These are phyloP conservation scores for Lagria hirta DNA, from an alignment of 2,888 invertebrate genomes.

Conservation along the genomic window DNA sequence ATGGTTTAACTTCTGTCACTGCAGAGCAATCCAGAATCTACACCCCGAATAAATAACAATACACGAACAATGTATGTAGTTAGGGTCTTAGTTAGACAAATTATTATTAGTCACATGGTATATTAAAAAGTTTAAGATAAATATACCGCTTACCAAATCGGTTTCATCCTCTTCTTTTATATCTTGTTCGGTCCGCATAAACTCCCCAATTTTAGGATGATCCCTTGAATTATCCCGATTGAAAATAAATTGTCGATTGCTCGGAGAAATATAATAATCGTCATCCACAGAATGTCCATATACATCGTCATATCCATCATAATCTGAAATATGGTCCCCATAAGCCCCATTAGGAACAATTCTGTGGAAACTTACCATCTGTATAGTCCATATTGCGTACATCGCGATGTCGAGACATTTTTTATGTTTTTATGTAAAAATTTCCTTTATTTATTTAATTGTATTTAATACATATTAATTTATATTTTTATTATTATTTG, in stretches of 20 bases:
- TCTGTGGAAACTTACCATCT: slow-evolving; percentile 60
- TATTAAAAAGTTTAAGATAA: no score
- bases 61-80: no score
- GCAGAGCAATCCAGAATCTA: no score
- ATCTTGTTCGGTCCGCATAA: slow-evolving; percentile 66
- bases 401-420: slow-evolving; percentile 86
- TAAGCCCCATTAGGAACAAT: slow-evolving; percentile 2
- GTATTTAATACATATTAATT: no score
- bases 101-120: no score
- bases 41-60: no score
- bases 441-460: no score
- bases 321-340: slow-evolving; percentile 61
- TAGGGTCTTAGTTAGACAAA: no score
- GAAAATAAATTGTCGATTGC: slow-evolving; percentile 81
- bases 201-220: slow-evolving; percentile 70
- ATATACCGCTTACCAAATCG: slow-evolving; percentile 39
- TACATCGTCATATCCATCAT: slow-evolving; percentile 85
- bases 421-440: no score
- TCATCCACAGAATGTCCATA: slow-evolving; percentile 95
- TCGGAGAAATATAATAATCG: slow-evolving; percentile 87
- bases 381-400: slow-evolving; percentile 81
- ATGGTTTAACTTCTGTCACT: no score
- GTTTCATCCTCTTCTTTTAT: slow-evolving; percentile 69
- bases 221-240: slow-evolving; percentile 66
- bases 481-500: no score